These are phyloP conservation scores for Cydia strobilella DNA, from an alignment of 1,140 invertebrate species.

Conservation along the genomic window DNA sequence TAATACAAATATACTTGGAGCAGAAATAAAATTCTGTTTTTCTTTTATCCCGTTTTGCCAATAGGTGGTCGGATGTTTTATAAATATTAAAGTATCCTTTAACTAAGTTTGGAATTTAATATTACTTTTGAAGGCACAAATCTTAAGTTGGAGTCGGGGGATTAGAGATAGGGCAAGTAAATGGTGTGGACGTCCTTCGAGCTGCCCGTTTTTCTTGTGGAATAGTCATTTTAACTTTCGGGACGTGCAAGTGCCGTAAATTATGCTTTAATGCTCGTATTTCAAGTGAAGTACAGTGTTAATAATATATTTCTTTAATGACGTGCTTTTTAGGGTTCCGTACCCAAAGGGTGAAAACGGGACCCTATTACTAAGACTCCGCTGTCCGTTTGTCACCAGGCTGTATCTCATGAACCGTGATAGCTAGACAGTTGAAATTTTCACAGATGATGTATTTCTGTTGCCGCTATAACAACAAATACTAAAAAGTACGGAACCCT, in stretches of 20 bases:
- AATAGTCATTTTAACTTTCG: constrained; percentile 6
- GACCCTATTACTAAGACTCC: too few species aligned
- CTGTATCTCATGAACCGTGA: too few species aligned
- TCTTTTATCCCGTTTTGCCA: constrained; percentile 24
- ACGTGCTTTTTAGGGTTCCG: too few species aligned
- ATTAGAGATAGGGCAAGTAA: constrained; percentile 23
- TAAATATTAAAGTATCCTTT: constrained; percentile 21
- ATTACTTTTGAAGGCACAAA: constrained; percentile 17
- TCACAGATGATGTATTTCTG: too few species aligned
- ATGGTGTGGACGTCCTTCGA: constrained; percentile 8
- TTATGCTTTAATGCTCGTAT: neutral
- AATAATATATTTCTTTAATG: neutral
- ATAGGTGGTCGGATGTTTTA: constrained; percentile 8
- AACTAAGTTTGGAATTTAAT: constrained; percentile 22
- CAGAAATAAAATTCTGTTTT: constrained; percentile 29
- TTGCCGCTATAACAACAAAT: too few species aligned
- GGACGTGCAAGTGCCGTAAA: neutral
- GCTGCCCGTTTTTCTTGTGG: neutral
- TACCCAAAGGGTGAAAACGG: too few species aligned
- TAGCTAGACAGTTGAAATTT: too few species aligned
- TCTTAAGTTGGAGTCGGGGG: constrained; percentile 4
- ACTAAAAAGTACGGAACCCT: too few species aligned
- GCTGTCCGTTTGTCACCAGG: too few species aligned
- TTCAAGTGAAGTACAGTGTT: neutral
- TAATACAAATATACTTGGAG: constrained; percentile 10